Evolutionary conservation across 2,113 vertebrate species (phyloP).

Genomic region (Equus przewalskii): DNA sequence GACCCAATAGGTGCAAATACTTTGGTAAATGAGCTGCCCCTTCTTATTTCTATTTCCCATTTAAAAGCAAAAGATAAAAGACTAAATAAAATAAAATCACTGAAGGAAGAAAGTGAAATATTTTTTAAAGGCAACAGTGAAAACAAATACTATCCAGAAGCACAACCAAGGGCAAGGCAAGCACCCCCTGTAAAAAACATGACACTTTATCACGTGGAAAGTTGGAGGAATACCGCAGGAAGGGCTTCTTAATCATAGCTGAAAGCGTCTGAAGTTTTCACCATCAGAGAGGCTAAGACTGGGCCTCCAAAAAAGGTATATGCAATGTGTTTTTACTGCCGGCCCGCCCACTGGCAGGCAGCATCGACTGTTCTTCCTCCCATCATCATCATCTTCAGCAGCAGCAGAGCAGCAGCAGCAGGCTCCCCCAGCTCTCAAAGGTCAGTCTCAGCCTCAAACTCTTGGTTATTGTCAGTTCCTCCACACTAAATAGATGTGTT

Average conservation of each 20-base stretch:
- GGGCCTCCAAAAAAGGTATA: not conserved
- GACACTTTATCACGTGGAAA: not conserved
- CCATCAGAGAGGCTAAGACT: not conserved
- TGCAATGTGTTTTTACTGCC: not conserved
- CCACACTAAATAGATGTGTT: not conserved
- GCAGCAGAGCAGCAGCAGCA: not conserved
- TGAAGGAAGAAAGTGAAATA: not conserved
- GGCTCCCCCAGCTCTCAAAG: not conserved
- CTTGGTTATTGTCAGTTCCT: not conserved
- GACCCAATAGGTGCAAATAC: not conserved
- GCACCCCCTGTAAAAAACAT: not conserved
- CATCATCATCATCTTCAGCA: not conserved
- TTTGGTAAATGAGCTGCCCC: not conserved
- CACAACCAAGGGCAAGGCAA: not conserved
- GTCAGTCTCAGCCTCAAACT: not conserved
- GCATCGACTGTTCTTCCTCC: not conserved
- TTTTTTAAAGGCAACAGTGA: not conserved
- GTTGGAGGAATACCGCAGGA: not conserved
- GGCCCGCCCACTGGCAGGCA: not conserved
- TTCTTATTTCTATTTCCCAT: not conserved
- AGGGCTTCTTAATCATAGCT: not conserved
- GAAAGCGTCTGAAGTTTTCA: not conserved
- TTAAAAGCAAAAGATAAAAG: conserved; percentile 28
- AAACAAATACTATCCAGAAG: not conserved
- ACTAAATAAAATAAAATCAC: not conserved